Percentiles rank a stretch among this genome's conserved stretches.
Evolutionary conservation across 2,113 vertebrate species (phyloP).

Genomic region (Gobiocypris rarus): DNA sequence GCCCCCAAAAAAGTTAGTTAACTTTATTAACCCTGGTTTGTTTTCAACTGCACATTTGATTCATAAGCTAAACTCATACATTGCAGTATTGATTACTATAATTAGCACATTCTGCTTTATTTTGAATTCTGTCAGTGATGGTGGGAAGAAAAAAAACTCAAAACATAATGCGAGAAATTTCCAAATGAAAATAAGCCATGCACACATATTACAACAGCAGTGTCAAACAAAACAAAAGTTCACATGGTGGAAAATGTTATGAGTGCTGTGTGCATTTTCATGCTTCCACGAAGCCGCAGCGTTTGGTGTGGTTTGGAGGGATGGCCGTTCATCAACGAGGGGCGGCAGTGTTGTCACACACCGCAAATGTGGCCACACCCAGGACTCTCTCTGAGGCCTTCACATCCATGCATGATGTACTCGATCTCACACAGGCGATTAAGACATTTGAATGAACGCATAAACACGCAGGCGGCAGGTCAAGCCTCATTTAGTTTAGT

Average conservation of each 20-base stretch:
- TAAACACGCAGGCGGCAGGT: conserved; percentile 63
- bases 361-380: conserved; percentile 17
- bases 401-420: neutral
- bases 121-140: conserved; percentile 60
- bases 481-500: conserved; percentile 71
- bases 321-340: conserved; percentile 29
- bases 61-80: neutral
- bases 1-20: neutral
- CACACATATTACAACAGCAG: conserved; percentile 63
- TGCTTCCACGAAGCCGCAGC: conserved; percentile 54
- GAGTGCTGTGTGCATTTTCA: conserved; percentile 58
- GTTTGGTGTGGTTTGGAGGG: conserved; percentile 51
- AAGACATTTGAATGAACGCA: conserved; percentile 25
- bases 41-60: neutral
- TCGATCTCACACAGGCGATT: neutral
- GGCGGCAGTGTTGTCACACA: conserved; percentile 22
- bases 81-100: conserved; percentile 55
- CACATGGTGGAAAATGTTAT: conserved; percentile 73
- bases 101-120: conserved; percentile 59
- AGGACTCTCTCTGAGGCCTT: neutral
- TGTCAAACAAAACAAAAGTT: conserved; percentile 72
- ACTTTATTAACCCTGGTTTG: conserved; percentile 25
- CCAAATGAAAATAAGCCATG: conserved; percentile 67
- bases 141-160: neutral
- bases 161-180: conserved; percentile 59